These are phyloP conservation scores for Epinotia bilunana DNA, from an alignment of 2,888 invertebrate genomes.

Conservation along the genomic window DNA sequence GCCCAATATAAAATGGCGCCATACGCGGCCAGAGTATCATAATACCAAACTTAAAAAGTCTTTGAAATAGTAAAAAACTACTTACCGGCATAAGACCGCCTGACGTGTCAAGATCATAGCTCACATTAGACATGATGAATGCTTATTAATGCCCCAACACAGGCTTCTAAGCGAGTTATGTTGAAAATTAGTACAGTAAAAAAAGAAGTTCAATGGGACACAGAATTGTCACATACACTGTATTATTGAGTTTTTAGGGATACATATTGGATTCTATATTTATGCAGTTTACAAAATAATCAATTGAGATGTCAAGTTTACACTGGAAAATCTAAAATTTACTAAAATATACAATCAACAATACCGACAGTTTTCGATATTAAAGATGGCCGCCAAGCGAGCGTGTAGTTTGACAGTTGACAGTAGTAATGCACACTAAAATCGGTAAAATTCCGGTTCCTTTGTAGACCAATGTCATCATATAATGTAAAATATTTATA, in stretches of 20 bases:
- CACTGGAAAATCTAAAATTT: slow-evolving; percentile 7
- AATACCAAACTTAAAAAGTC: slow-evolving; percentile 47
- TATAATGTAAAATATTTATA: too few species aligned
- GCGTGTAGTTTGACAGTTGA: slow-evolving; percentile 48
- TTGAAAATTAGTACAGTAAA: slow-evolving; percentile 16
- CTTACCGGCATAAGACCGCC: slow-evolving; percentile 95
- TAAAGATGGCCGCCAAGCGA: slow-evolving; percentile 47
- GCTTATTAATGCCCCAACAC: slow-evolving; percentile 42
- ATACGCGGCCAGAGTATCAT: slow-evolving; percentile 47
- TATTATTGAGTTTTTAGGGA: slow-evolving; percentile 14
- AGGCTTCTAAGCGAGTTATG: slow-evolving; percentile 30
- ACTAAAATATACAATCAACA: slow-evolving; percentile 42
- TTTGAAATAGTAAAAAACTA: slow-evolving; percentile 64
- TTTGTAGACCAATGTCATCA: too few species aligned
- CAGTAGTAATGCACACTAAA: slow-evolving; percentile 11
- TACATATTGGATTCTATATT: slow-evolving; percentile 9
- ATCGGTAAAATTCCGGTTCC: slow-evolving; percentile 13
- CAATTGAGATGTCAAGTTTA: slow-evolving; percentile 16
- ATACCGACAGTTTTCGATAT: slow-evolving; percentile 45
- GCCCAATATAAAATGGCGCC: slow-evolving; percentile 60
- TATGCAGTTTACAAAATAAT: background rate
- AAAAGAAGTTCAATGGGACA: slow-evolving; percentile 33
- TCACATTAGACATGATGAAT: slow-evolving; percentile 79
- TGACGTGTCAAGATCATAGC: slow-evolving; percentile 91
- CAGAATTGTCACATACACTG: slow-evolving; percentile 16